A percentile compares a stretch with the other conserved stretches of the same genome.
Evolutionary conservation across 2,113 vertebrate species (phyloP).

Genomic region (Uria aalge): DNA sequence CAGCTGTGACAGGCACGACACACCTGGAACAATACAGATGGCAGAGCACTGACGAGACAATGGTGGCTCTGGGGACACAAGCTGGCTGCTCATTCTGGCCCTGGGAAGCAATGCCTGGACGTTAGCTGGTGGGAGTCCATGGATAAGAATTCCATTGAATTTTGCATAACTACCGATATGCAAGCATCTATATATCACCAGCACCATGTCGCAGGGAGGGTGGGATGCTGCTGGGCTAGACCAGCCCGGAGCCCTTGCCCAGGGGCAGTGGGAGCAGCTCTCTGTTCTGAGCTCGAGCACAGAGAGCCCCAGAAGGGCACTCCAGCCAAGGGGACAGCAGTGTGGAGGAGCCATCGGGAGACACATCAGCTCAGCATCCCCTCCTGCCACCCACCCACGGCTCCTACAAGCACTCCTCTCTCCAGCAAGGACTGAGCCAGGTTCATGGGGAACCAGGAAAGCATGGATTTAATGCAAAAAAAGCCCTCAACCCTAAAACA

Average conservation of each 20-base stretch:
- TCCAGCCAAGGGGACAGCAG: not conserved
- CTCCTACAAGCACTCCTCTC: not conserved
- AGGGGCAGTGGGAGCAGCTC: not conserved
- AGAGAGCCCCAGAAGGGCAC: accelerated
- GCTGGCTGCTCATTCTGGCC: not conserved
- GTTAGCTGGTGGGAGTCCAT: accelerated
- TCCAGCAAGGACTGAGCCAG: not conserved
- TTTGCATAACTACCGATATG: not conserved
- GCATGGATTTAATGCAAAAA: not conserved
- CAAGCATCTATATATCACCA: not conserved
- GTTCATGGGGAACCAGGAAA: not conserved
- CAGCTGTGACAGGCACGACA: not conserved
- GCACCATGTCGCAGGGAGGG: accelerated
- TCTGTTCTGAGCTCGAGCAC: accelerated
- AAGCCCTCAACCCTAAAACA: not conserved
- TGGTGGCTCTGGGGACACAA: accelerated
- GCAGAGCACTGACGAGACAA: not conserved
- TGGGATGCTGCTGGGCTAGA: not conserved
- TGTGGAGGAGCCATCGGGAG: not conserved
- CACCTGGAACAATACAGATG: not conserved
- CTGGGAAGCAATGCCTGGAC: not conserved
- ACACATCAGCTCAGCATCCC: not conserved
- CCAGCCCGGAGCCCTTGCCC: not conserved
- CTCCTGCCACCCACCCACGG: not conserved
- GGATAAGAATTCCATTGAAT: not conserved